A percentile compares a stretch with the other conserved stretches of the same genome.
Evolutionary conservation across 2,888 invertebrate genomes (phyloP).

Genomic region (Heliconius ismenius): DNA sequence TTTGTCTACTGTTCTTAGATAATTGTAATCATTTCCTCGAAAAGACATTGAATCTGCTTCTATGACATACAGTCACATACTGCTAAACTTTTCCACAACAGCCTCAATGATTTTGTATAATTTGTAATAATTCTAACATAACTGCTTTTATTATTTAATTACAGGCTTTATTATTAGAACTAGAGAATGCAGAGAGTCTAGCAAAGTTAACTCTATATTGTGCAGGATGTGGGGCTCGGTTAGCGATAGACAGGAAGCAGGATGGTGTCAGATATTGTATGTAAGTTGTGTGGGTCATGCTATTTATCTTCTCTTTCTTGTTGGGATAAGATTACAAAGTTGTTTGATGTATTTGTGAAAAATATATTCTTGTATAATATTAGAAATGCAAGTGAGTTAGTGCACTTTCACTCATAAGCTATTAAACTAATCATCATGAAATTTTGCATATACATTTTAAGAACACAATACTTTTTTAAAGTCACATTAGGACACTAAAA

Average conservation of each 20-base stretch:
- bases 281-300: slow-evolving; percentile 55
- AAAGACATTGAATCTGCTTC: no score
- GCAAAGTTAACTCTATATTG: slow-evolving; percentile 66
- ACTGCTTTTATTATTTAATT: neutral
- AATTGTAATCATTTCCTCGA: no score
- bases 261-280: slow-evolving; percentile 66
- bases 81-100: no score
- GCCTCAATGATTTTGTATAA: no score
- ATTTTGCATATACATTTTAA: no score
- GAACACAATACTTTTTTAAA: no score
- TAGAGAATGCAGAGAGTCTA: slow-evolving; percentile 62
- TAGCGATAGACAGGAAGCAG: slow-evolving; percentile 66
- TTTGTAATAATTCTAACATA: neutral
- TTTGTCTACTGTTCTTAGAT: no score
- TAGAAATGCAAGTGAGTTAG: neutral
- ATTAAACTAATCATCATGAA: neutral
- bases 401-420: neutral
- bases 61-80: no score
- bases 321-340: neutral
- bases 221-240: slow-evolving; percentile 59
- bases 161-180: slow-evolving; percentile 59
- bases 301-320: slow-evolving; percentile 3
- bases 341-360: neutral
- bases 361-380: neutral
- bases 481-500: no score